Percentiles rank a stretch among this genome's conserved stretches.
These are phyloP conservation scores for Antheraea yamamai DNA, from an alignment of 2,888 invertebrate genomes.

Conservation along the genomic window DNA sequence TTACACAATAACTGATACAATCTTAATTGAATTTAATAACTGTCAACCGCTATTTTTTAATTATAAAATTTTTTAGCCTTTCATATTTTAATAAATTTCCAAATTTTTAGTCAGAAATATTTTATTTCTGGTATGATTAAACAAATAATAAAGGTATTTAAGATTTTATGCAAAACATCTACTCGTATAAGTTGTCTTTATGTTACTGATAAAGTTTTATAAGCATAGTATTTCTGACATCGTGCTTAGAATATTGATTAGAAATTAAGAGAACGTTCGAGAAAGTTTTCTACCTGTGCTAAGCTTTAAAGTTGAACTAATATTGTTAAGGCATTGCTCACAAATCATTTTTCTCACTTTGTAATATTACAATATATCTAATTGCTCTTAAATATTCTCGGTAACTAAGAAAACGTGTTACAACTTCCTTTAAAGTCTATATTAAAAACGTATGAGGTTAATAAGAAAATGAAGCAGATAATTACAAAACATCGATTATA, in stretches of 20 bases:
- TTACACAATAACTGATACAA: not conserved
- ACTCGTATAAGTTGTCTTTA: not conserved
- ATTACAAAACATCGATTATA: not conserved
- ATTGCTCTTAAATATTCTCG: not conserved
- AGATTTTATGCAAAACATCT: not conserved
- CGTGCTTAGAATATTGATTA: not conserved
- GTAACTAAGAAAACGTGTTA: not conserved
- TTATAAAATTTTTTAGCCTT: too few relatives aligned
- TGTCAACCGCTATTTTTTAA: too few relatives aligned
- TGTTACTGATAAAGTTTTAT: not conserved
- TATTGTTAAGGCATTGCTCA: not conserved
- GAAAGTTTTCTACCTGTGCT: not conserved
- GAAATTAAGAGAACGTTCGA: not conserved
- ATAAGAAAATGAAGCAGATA: not conserved
- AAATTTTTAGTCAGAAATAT: too few relatives aligned
- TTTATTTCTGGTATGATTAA: too few relatives aligned
- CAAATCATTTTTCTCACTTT: not conserved
- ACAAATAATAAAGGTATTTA: not conserved
- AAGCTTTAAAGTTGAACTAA: not conserved
- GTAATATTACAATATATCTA: not conserved
- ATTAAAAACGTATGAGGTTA: not conserved
- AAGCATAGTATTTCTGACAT: not conserved
- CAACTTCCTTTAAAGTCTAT: not conserved
- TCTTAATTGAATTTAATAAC: too few relatives aligned
- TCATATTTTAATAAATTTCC: too few relatives aligned